phyloP scores from a whole-genome alignment of 2,797 vertebrate genomes.

The Epinephelus coioides region DNA sequence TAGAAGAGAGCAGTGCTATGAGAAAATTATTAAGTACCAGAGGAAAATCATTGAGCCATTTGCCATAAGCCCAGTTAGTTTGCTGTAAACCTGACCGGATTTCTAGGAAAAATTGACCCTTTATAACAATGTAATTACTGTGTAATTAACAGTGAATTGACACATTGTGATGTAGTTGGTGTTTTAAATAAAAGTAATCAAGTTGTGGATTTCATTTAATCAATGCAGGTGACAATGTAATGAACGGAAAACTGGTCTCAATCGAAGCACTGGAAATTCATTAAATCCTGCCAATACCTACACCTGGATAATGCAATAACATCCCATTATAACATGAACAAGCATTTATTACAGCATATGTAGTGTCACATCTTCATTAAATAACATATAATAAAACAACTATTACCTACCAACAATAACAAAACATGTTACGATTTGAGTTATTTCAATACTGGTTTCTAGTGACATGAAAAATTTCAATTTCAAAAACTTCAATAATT shows the following conservation, averaged over 20 bases:
- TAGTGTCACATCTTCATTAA: too few species aligned
- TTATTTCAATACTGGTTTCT: background rate
- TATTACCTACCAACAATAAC: background rate
- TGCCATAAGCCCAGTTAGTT: conserved; percentile 32
- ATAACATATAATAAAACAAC: background rate
- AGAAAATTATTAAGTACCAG: conserved; percentile 26
- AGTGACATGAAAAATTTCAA: background rate
- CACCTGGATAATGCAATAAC: background rate
- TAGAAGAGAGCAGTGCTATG: conserved; percentile 42
- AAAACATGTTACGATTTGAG: background rate
- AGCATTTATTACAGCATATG: background rate
- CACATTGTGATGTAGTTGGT: conserved; percentile 55
- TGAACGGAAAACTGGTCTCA: background rate
- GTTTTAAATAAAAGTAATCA: background rate
- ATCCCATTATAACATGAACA: background rate
- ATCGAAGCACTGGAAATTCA: too few species aligned
- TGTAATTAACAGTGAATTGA: conserved; percentile 71
- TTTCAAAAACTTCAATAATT: background rate
- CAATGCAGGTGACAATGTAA: background rate
- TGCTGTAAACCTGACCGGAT: conserved; percentile 2
- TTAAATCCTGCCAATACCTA: background rate
- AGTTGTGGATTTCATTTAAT: background rate
- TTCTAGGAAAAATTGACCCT: background rate
- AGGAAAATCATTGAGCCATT: conserved; percentile 36
- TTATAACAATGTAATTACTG: conserved; percentile 66